Percentiles rank a stretch among this genome's conserved stretches.
Evolutionary conservation across 2,797 vertebrate species (phyloP).

Genomic region (Monodelphis domestica): DNA sequence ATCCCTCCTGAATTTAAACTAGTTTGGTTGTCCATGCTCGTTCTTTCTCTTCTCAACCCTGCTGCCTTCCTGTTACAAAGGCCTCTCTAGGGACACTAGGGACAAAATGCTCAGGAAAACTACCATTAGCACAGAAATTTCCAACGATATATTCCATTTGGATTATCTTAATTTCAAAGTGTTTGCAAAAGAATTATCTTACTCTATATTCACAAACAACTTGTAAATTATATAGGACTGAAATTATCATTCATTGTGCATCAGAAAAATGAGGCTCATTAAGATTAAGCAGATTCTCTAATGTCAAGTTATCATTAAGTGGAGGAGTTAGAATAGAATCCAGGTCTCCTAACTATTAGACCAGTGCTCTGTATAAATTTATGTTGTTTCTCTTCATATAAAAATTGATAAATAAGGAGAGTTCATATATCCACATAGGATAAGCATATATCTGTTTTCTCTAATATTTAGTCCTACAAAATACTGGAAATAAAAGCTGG

Average conservation of each 20-base stretch:
- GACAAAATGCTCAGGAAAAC: background rate
- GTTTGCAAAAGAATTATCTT: background rate
- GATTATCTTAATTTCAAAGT: background rate
- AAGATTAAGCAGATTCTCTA: background rate
- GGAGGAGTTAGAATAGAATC: background rate
- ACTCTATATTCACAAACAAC: background rate
- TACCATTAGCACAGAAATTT: background rate
- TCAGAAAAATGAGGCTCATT: background rate
- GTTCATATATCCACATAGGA: background rate
- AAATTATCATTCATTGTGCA: background rate
- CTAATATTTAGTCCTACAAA: background rate
- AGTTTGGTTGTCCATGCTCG: background rate
- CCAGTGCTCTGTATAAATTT: background rate
- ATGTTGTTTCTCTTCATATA: background rate
- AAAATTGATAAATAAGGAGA: background rate
- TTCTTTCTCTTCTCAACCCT: background rate
- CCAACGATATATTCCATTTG: background rate
- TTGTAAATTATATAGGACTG: background rate
- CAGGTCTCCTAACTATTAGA: background rate
- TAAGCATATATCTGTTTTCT: background rate
- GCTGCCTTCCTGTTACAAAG: background rate
- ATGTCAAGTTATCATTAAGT: background rate
- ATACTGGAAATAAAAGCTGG: background rate
- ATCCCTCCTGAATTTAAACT: background rate
- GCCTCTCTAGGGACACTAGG: background rate